These are phyloP conservation scores for Gambusia affinis DNA, from an alignment of 2,113 vertebrate species.

Conservation along the genomic window DNA sequence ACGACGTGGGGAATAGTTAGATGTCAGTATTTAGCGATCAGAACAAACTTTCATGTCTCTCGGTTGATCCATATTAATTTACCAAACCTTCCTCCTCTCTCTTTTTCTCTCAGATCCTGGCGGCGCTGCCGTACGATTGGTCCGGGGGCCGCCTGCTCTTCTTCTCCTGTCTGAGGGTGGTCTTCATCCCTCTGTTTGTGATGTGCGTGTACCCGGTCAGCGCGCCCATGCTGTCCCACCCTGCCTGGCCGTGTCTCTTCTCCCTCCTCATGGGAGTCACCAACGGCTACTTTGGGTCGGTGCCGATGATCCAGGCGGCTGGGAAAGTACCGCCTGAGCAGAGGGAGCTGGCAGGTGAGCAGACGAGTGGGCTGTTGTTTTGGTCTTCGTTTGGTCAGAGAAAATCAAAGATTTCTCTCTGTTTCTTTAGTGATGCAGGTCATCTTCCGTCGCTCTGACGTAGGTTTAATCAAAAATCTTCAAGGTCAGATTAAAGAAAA, in stretches of 20 bases:
- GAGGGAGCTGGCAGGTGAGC: constrained; percentile 92
- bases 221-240: constrained; percentile 87
- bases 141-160: constrained; percentile 89
- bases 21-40: too few species aligned
- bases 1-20: too few species aligned
- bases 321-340: constrained; percentile 93
- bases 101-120: constrained; percentile 85
- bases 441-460: background rate
- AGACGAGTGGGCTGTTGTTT: background rate
- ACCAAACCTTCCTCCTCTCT: too few species aligned
- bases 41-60: too few species aligned
- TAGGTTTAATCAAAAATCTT: background rate
- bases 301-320: constrained; percentile 96
- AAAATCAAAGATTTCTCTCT: too few species aligned
- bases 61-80: too few species aligned
- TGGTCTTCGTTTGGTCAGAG: background rate
- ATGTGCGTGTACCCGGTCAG: constrained; percentile 91
- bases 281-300: constrained; percentile 95
- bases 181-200: constrained; percentile 98
- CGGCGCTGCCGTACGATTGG: constrained; percentile 93
- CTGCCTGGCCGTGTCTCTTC: constrained; percentile 96
- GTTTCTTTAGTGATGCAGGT: too few species aligned
- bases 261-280: constrained; percentile 97
- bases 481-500: background rate
- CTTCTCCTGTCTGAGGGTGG: constrained; percentile 89